Evolutionary conservation across 2,888 invertebrate genomes (phyloP).

Genomic region (Perithous albicinctus): DNA sequence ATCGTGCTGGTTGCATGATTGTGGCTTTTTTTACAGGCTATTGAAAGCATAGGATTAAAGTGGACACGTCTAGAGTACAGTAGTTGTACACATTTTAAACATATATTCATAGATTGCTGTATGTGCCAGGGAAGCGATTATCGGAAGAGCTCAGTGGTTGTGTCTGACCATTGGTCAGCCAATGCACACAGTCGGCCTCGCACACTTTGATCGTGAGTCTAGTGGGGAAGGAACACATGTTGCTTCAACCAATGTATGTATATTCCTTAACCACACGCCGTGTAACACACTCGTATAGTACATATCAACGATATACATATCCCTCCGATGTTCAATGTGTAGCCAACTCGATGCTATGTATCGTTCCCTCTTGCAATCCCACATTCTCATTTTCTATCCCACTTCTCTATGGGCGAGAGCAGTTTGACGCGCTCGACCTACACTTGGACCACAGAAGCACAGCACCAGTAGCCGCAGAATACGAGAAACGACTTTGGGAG

Average conservation of each 20-base stretch:
- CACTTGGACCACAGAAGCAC: conserved; percentile 37
- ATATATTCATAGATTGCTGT: conserved; percentile 29
- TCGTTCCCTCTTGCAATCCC: conserved; percentile 34
- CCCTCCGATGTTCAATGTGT: conserved; percentile 30
- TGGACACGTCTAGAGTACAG: conserved; percentile 34
- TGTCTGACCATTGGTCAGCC: conserved; percentile 57
- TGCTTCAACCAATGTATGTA: conserved; percentile 45
- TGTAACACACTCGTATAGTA: conserved; percentile 4
- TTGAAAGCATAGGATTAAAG: conserved; percentile 53
- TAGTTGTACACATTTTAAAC: conserved; percentile 39
- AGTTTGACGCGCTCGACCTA: conserved; percentile 47
- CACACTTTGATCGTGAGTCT: neutral
- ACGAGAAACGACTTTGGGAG: conserved; percentile 18
- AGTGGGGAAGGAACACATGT: conserved; percentile 48
- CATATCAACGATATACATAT: conserved; percentile 12
- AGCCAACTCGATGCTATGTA: conserved; percentile 20
- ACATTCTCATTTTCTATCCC: conserved; percentile 27
- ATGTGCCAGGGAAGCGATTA: conserved; percentile 55
- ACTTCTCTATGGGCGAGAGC: conserved; percentile 35
- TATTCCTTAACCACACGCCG: neutral
- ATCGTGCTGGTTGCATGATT: conserved; percentile 22
- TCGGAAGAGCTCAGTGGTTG: conserved; percentile 58
- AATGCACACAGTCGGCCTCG: conserved; percentile 21
- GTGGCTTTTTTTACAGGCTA: conserved; percentile 46
- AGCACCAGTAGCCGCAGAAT: conserved; percentile 31